Evolutionary conservation across 23 tunicate species (phyloP), one percentile per base, ranked within the genome.

Genomic region (Oikopleura dioica): DNA sequence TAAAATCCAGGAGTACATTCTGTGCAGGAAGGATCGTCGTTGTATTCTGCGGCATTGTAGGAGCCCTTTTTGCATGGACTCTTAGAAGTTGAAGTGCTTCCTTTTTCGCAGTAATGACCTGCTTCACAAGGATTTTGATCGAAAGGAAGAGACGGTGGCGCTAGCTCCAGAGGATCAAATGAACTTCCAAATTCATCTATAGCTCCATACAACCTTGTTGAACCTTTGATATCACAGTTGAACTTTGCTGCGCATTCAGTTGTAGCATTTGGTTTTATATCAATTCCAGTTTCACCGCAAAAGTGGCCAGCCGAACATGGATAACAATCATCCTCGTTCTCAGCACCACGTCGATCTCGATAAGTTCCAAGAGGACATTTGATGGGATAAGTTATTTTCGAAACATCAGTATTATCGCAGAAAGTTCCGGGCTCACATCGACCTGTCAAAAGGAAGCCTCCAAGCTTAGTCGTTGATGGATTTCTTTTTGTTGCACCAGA

Each of bases 41-140:
- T n/a, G n/a, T n/a, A n/a, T n/a, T n/a, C n/a, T n/a, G n/a, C n/a
- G n/a, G n/a, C n/a, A 36, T 82, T 89, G 75, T 51, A 89, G 16
- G 96, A 84, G 72, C 96, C 96, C 50, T 82, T 83, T 33, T 76
- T 78, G 78, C 96, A 89, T 30, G 89, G 80, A 1, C 68, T 51
- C 1, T 86, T 80, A 36, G 5, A 35, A 0, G 82, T 76, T 12
- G 86, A 81, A n/a, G n/a, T n/a, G n/a, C n/a, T n/a, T 23, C 80
- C 78, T 0, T 29, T 21, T 21, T 69, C 59, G 79, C 99, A 94
- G 55, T 81, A 94, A 72, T 79, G 35, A 21, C 0, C 77, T 58
- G 50, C 24, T 21, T 75, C 50, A 75, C 44, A 75, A 75, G 24
- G 50, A 31, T 38, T 77, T 50, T n/a, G n/a, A n/a, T n/a, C n/a